Percentiles rank a stretch among this genome's conserved stretches.
Conservation (phyloP, 2,113 vertebrate genomes). For the Ancistrus triradiatus region DNA sequence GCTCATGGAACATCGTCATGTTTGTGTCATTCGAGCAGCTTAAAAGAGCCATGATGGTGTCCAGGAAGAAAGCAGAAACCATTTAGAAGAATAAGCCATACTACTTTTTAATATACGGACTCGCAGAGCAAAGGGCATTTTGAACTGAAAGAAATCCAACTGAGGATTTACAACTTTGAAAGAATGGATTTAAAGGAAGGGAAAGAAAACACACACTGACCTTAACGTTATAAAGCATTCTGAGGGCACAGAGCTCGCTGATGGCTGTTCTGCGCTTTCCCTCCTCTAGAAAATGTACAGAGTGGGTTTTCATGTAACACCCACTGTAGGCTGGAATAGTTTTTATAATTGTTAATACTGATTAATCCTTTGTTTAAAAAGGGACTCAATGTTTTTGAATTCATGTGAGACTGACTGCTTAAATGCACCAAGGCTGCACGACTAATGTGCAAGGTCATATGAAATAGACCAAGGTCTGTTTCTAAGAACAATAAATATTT, state of each 20-base stretch:
- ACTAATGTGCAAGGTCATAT: too few species aligned
- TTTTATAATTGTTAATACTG: conserved; percentile 5
- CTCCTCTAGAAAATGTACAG: background rate
- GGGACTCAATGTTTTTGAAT: background rate
- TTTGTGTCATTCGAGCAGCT: conserved; percentile 77
- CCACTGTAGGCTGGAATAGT: background rate
- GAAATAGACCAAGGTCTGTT: too few species aligned
- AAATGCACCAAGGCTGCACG: background rate
- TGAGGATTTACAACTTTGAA: too few species aligned
- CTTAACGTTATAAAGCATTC: too few species aligned
- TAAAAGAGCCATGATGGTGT: conserved; percentile 73
- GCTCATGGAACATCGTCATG: conserved; percentile 77
- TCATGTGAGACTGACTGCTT: background rate
- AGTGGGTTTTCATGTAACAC: background rate
- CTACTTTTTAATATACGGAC: conserved; percentile 3
- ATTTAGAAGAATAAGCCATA: conserved; percentile 41
- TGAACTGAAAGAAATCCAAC: background rate
- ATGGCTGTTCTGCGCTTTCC: background rate
- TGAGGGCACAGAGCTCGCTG: background rate
- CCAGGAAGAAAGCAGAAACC: conserved; percentile 62
- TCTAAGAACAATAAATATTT: too few species aligned
- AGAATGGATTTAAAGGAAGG: background rate
- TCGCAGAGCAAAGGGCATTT: conserved; percentile 10
- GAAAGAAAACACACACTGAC: background rate
- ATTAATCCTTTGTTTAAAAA: conserved; percentile 35